Conservation (phyloP, 2,888 invertebrate genomes). For the Platycnemis pennipes region DNA sequence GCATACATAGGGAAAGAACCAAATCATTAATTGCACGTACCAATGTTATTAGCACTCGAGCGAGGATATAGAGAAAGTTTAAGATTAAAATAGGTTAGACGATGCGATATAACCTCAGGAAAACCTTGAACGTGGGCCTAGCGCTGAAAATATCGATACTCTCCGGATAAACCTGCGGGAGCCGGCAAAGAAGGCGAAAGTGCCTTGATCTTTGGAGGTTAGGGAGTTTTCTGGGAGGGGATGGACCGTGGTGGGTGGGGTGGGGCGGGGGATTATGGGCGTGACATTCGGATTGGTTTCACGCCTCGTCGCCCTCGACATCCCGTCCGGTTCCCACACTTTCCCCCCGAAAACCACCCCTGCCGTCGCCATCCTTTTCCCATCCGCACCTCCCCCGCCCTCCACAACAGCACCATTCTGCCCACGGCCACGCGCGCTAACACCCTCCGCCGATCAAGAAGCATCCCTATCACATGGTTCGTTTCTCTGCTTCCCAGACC, state of each 20-base stretch:
- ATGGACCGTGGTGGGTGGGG: not conserved
- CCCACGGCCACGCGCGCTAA: not conserved
- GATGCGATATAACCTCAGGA: too few relatives aligned
- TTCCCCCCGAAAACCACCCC: constrained; percentile 56
- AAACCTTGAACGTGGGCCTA: too few relatives aligned
- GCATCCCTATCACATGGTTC: constrained; percentile 57
- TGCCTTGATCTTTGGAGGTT: not conserved
- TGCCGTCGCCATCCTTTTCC: constrained; percentile 44
- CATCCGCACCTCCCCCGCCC: constrained; percentile 55
- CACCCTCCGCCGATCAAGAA: not conserved
- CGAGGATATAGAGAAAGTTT: too few relatives aligned
- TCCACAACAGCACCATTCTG: not conserved
- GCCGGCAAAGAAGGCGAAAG: too few relatives aligned
- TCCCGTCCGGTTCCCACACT: constrained; percentile 65
- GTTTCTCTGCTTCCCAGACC: constrained; percentile 39
- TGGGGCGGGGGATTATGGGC: constrained; percentile 56
- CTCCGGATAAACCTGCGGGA: not conserved
- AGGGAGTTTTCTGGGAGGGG: not conserved
- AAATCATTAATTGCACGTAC: too few relatives aligned
- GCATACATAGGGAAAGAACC: too few relatives aligned
- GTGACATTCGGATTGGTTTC: constrained; percentile 69
- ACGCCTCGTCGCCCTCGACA: constrained; percentile 69
- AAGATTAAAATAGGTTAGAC: too few relatives aligned
- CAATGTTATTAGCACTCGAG: too few relatives aligned
- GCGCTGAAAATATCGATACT: too few relatives aligned